phyloP scores from a whole-genome alignment of 35 echinoderm and acorn worm species.

The Antedon bifida region DNA sequence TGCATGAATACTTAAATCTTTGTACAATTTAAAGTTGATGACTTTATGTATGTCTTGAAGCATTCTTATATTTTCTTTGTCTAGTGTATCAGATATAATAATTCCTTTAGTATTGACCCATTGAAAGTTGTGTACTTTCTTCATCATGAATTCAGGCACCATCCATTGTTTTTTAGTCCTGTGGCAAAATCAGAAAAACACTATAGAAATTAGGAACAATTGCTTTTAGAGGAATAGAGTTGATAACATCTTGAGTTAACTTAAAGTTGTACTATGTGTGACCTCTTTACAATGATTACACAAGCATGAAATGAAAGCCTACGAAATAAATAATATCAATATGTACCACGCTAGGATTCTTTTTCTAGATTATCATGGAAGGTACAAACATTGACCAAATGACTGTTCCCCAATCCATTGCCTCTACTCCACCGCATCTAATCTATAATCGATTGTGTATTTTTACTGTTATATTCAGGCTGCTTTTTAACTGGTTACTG shows the following conservation, averaged over 20 bases:
- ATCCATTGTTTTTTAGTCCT: neutral
- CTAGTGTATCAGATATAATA: neutral
- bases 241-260: neutral
- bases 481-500: no score
- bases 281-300: neutral
- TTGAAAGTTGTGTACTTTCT: neutral
- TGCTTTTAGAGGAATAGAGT: neutral
- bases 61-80: neutral
- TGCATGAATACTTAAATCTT: neutral
- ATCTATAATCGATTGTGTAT: no score
- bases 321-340: no score
- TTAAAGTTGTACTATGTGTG: neutral
- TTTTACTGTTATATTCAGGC: no score
- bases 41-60: neutral
- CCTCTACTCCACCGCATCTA: no score
- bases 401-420: no score
- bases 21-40: neutral
- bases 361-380: no score
- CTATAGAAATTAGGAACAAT: neutral
- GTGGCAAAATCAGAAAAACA: neutral
- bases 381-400: no score
- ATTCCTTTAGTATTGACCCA: neutral
- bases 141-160: neutral
- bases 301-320: no score
- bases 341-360: no score